Percentiles rank a stretch among this genome's conserved stretches.
phyloP scores from a whole-genome alignment of 2,888 invertebrate species.

The Scaptodrosophila latifasciaeformis region DNA sequence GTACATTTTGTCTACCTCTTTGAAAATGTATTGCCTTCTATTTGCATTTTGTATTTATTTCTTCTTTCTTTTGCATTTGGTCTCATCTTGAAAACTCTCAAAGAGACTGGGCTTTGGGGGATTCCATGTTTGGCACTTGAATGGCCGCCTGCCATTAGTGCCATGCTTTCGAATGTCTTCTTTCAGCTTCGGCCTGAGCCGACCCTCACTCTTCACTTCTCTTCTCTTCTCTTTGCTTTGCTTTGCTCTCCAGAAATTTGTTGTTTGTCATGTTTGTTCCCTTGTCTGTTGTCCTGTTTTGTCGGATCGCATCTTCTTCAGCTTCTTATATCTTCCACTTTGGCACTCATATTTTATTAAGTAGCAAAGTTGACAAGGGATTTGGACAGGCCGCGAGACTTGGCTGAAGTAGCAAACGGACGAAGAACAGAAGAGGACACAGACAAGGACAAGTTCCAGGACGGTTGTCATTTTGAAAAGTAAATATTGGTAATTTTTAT shows the following conservation, averaged over 20 bases:
- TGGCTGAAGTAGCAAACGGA: neutral
- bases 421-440: no score
- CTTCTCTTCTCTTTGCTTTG: neutral
- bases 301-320: no score
- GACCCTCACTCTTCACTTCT: neutral
- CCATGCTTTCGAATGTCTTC: constrained; percentile 44
- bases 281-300: constrained; percentile 26
- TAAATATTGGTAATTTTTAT: constrained; percentile 70
- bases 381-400: constrained; percentile 29
- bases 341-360: constrained; percentile 67
- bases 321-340: constrained; percentile 44
- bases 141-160: constrained; percentile 56
- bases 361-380: constrained; percentile 69
- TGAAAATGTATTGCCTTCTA: constrained; percentile 62
- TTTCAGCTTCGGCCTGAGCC: constrained; percentile 3
- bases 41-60: constrained; percentile 68
- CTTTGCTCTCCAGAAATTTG: neutral
- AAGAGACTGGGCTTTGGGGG: neutral
- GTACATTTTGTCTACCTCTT: neutral
- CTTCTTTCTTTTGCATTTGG: constrained; percentile 54
- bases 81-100: no score
- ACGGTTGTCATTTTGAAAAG: constrained; percentile 62
- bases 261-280: constrained; percentile 15
- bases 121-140: constrained; percentile 45
- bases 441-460: constrained; percentile 21